Base-by-base conservation (phyloP, 1,140 invertebrate genomes). In the Venturia canescens region DNA sequence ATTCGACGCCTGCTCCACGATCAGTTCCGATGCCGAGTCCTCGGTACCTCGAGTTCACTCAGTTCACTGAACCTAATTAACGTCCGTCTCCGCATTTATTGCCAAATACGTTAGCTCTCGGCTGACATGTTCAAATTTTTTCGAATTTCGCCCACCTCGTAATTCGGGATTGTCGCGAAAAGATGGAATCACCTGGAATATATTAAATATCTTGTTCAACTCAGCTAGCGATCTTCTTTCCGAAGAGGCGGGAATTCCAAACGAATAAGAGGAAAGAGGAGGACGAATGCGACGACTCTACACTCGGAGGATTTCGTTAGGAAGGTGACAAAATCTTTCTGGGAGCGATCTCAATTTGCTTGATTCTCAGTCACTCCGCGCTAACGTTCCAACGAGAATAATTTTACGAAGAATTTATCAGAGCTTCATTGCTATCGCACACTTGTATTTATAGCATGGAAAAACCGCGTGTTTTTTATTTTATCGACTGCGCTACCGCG, bases 181-280 rank as follows among this genome's bases (percentile, higher is more conserved):
- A 66, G 60, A 29, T 66, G 1, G 23, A 66, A 66, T 66, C 60
- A 66, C 60, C 27, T 66, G n/a, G 60, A 27, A 27, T n/a, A 66
- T 13, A 3, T 27, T 23, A 1, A 66, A 0, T 66, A 13, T 13
- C 27, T 26, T 66, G 0, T 26, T 27, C 23, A 23, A 15, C 9
- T 6, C 7, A 66, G 60, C 60, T 66, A 13, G 23, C 23, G 3
- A 27, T 66, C 23, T 15, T 23, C n/a, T 27, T 66, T 27, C 60
- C 26, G 23, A 3, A 0, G 9, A 9, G 9, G 4, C 60, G 60
- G 27, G 26, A 27, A 29, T 66, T 9, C 23, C 21, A 66, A 66
- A 23, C 60, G 23, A 66, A 66, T 23, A 11, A 44, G 7, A 66
- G 60, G 27, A 23, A 27, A 66, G 9, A 66, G 27, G 13, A 66